Conservation (phyloP, 92 coral and sea anemone species). For the Isaurus tuberculatus region DNA sequence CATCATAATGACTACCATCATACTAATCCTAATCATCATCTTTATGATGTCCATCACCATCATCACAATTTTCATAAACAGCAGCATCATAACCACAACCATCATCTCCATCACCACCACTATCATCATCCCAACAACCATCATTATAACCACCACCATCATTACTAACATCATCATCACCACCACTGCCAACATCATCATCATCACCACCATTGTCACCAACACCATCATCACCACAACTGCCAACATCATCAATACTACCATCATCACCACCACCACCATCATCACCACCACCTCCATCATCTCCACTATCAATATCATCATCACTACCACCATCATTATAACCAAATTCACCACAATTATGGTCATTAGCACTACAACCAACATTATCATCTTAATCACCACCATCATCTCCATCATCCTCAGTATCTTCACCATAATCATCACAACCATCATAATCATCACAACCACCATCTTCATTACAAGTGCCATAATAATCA, state of each 20-base stretch:
- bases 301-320: neutral
- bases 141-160: neutral
- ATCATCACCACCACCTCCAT: neutral
- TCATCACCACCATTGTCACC: neutral
- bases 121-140: neutral
- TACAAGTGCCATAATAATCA: neutral
- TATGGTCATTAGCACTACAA: too few species aligned
- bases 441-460: neutral
- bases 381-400: neutral
- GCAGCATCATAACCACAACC: neutral
- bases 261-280: neutral
- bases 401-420: neutral
- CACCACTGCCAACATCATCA: neutral
- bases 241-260: neutral
- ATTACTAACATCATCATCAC: neutral
- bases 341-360: too few species aligned
- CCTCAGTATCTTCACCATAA: neutral
- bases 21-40: too few species aligned
- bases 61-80: too few species aligned
- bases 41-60: too few species aligned
- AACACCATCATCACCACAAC: neutral
- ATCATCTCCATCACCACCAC: neutral
- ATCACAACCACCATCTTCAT: neutral
- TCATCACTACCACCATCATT: neutral
- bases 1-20: too few species aligned